Percentiles rank a stretch among this genome's conserved stretches.
Evolutionary conservation across 2,888 invertebrate species (phyloP).

Genomic region (Plebejus anna): DNA sequence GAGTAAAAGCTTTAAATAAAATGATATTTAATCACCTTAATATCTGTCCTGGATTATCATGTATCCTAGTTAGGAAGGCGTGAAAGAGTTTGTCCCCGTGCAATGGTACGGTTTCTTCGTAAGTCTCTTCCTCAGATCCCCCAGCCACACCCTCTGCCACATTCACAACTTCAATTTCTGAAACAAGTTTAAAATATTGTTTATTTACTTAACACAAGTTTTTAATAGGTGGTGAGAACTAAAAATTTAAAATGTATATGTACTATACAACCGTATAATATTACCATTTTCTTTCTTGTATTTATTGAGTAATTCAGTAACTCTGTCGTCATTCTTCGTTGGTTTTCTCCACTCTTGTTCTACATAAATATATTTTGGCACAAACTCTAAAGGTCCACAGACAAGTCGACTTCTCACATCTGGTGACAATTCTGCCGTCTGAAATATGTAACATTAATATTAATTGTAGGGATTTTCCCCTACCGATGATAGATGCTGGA

Average conservation of each 20-base stretch:
- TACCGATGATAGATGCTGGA: too few species aligned
- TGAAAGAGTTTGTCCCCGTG: conserved; percentile 93
- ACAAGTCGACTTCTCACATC: conserved; percentile 60
- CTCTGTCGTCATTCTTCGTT: conserved; percentile 52
- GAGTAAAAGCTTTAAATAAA: not conserved
- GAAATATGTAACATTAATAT: conserved; percentile 34
- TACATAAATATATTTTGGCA: conserved; percentile 68
- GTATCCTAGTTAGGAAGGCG: conserved; percentile 86
- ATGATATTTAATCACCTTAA: conserved; percentile 80
- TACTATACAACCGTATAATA: not conserved
- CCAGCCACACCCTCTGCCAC: conserved; percentile 44
- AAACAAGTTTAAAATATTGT: conserved; percentile 24
- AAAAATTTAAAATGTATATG: too few species aligned
- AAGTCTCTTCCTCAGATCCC: conserved; percentile 81
- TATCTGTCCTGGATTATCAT: conserved; percentile 89
- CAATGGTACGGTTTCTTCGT: conserved; percentile 88
- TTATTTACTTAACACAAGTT: not conserved
- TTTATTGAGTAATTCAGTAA: conserved; percentile 64
- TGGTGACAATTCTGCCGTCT: conserved; percentile 66
- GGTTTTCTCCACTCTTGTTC: conserved; percentile 64
- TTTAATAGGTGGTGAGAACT: too few species aligned
- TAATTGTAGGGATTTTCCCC: not conserved
- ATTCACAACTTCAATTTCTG: conserved; percentile 54
- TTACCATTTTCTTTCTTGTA: conserved; percentile 68
- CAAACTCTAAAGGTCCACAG: conserved; percentile 60